Evolutionary conservation across 2,888 invertebrate species (phyloP).

Genomic region (Dyspetes luteomarginatus): DNA sequence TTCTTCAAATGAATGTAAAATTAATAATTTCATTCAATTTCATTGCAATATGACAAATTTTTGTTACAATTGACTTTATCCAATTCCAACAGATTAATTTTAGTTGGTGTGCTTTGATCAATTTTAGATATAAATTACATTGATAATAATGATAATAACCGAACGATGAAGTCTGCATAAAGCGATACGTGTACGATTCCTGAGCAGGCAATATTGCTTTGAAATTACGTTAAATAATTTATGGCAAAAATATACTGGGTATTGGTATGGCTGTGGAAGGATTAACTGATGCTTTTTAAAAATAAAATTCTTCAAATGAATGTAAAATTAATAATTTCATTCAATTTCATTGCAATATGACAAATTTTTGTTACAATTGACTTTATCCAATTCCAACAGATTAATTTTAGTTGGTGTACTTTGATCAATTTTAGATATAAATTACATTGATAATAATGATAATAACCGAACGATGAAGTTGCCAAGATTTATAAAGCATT

Average conservation of each 20-base stretch:
- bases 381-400: no score
- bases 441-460: not conserved
- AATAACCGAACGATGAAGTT: not conserved
- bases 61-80: no score
- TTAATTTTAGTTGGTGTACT: no score
- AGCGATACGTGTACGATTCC: not conserved
- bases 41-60: not conserved
- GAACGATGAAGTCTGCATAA: not conserved
- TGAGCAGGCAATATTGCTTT: not conserved
- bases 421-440: no score
- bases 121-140: no score
- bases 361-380: no score
- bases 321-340: not conserved
- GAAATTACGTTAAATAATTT: not conserved
- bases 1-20: not conserved
- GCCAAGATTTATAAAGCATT: not conserved
- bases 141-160: not conserved
- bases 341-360: not conserved
- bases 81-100: no score
- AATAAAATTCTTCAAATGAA: not conserved
- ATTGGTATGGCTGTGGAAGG: not conserved
- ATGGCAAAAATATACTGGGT: not conserved
- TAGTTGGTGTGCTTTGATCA: no score
- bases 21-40: not conserved
- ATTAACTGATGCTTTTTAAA: not conserved